These are phyloP conservation scores for Aphodius granarius DNA, from an alignment of 2,888 invertebrate genomes.

Conservation along the genomic window DNA sequence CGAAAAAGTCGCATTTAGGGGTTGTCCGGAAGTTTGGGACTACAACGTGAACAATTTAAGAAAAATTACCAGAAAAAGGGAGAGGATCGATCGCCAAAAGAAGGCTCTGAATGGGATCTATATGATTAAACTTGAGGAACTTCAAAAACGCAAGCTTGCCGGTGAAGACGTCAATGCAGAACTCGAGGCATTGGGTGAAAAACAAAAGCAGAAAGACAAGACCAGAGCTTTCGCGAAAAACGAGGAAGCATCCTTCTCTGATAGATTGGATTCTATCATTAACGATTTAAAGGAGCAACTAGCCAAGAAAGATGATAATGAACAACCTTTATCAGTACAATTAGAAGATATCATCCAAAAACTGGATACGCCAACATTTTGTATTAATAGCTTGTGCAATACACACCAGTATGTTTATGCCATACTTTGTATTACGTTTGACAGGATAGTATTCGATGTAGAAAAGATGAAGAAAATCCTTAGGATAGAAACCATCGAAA, in stretches of 20 bases:
- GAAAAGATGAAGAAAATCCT: conserved; percentile 1
- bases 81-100: conserved; percentile 27
- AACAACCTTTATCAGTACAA: conserved; percentile 11
- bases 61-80: conserved; percentile 35
- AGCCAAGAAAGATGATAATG: conserved; percentile 26
- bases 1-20: conserved; percentile 28
- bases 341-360: not conserved
- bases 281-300: not conserved
- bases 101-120: conserved; percentile 20
- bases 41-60: conserved; percentile 36
- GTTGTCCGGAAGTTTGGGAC: conserved; percentile 39
- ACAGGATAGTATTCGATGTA: not conserved
- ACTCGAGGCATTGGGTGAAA: not conserved
- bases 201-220: not conserved
- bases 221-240: not conserved
- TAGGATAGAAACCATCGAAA: not conserved
- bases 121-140: conserved; percentile 1
- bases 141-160: conserved; percentile 24
- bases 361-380: not conserved
- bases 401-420: not conserved
- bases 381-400: not conserved
- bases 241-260: not conserved
- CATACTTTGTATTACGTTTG: not conserved
- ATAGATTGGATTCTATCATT: conserved; percentile 1
- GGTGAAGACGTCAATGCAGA: conserved; percentile 19